Evolutionary conservation across 2,888 invertebrate genomes (phyloP), one percentile per base, ranked within the genome.

Genomic region (Drosophila paucipuncta): DNA sequence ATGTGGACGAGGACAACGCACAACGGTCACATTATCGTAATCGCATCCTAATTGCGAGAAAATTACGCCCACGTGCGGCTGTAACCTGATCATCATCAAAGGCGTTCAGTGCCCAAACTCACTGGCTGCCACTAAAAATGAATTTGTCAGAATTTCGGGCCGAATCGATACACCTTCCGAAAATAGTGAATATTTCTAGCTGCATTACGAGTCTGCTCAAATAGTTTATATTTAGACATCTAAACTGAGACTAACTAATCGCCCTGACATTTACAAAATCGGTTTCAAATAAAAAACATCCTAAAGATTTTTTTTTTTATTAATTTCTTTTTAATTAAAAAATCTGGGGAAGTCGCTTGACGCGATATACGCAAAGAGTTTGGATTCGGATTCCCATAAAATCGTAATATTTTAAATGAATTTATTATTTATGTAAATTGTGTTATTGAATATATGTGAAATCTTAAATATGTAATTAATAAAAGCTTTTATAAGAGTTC

Each of bases 21-120:
- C 73, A 69, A 68, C 71, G 71, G 69, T 75, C 91, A 73, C 86
- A 90, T 92, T 90, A 92, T 91, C 91, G 92, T 92, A 92, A 92
- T 92, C 92, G 92, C 92, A 92, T 93, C 93, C 92, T 93, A 92
- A 92, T 93, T 93, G 92, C 93, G 92, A 89, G 85, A 91, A 93
- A 92, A 92, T 92, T 93, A 92, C 92, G 92, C 92, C 91, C 92
- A 92, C 92, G 92, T 93, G 92, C 89, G 85, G 83, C 78, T 80
- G 92, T 93, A 92, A 92, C 93, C 90, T 88, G 92, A 92, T 93
- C 92, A 90, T 89, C 79, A 87, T 91, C 89, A 91, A 85, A 85
- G 88, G 70, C 68, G 50, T 55, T 31, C 53, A 62, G 62, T 72
- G 50, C 39, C 49, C 58, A 41, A 11, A 25, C 16, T 11, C 68